Percentiles rank a stretch among this genome's conserved stretches.
Conservation (phyloP, 2,888 invertebrate genomes). For the Catocala sponsa region DNA sequence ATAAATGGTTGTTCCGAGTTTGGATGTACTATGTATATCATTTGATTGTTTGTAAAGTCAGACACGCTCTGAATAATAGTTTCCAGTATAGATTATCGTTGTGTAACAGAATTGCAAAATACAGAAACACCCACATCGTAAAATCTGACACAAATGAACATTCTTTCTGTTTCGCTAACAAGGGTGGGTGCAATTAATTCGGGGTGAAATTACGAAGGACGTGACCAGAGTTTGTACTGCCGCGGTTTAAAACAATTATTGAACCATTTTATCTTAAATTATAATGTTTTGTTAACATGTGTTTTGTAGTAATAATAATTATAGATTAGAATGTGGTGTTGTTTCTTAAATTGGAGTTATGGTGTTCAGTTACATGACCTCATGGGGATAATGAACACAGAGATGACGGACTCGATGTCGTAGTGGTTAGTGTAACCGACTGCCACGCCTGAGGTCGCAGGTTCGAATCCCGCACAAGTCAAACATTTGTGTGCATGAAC, state of each 20-base stretch:
- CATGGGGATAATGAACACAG: no score
- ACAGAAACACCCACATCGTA: conserved; percentile 19
- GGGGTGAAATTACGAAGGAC: conserved; percentile 26
- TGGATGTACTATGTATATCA: no score
- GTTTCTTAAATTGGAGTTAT: neutral
- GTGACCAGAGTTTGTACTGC: conserved; percentile 24
- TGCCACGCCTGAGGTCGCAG: no score
- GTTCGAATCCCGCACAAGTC: no score
- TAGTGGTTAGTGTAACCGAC: no score
- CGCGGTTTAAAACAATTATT: conserved; percentile 25
- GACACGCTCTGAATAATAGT: neutral
- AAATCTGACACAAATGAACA: conserved; percentile 35
- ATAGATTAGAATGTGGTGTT: neutral
- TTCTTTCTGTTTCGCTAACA: conserved; percentile 31
- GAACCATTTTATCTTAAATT: conserved; percentile 15
- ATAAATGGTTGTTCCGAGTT: no score
- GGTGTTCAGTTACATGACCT: no score
- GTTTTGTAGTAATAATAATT: conserved; percentile 4
- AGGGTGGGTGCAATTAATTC: conserved; percentile 36
- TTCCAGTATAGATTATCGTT: neutral
- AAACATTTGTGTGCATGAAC: no score
- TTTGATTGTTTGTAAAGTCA: no score
- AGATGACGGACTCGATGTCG: no score
- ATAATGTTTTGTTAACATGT: conserved; percentile 11
- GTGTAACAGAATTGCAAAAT: conserved; percentile 18